Conservation (phyloP, 2,797 vertebrate species). For the Cyclopterus lumpus region DNA sequence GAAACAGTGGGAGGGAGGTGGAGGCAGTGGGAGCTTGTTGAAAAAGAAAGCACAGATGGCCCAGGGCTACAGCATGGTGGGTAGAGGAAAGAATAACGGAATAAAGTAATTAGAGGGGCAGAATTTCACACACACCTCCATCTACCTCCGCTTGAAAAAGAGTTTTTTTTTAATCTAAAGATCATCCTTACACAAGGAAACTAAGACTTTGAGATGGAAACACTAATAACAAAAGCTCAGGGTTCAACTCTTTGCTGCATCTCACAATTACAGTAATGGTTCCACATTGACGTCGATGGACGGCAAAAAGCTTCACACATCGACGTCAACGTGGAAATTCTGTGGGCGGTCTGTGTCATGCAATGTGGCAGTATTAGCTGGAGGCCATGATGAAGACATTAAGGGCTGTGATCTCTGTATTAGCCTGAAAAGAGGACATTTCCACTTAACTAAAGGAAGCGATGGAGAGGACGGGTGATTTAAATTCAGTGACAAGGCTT, state of each 20-base stretch:
- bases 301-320: no score
- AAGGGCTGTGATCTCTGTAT: slow-evolving; percentile 72
- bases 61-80: slow-evolving; percentile 51
- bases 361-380: slow-evolving; percentile 41
- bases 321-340: slow-evolving; percentile 33
- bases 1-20: slow-evolving; percentile 30
- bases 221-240: not conserved
- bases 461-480: slow-evolving; percentile 75
- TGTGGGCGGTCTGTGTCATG: slow-evolving; percentile 32
- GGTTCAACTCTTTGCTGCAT: slow-evolving; percentile 1
- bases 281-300: no score
- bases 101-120: slow-evolving; percentile 74
- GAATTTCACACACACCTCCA: slow-evolving; percentile 63
- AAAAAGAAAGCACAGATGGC: slow-evolving; percentile 67
- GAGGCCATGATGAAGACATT: slow-evolving; percentile 59
- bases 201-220: slow-evolving; percentile 24
- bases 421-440: slow-evolving; percentile 73
- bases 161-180: slow-evolving; percentile 40
- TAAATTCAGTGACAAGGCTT: slow-evolving; percentile 83
- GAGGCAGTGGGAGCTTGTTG: slow-evolving; percentile 47
- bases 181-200: slow-evolving; percentile 23
- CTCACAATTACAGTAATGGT: slow-evolving; percentile 26
- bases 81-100: slow-evolving; percentile 62
- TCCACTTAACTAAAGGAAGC: slow-evolving; percentile 77
- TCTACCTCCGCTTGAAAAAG: slow-evolving; percentile 29